phyloP scores from a whole-genome alignment of 2,888 invertebrate species.

The Odontocolon sp. region DNA sequence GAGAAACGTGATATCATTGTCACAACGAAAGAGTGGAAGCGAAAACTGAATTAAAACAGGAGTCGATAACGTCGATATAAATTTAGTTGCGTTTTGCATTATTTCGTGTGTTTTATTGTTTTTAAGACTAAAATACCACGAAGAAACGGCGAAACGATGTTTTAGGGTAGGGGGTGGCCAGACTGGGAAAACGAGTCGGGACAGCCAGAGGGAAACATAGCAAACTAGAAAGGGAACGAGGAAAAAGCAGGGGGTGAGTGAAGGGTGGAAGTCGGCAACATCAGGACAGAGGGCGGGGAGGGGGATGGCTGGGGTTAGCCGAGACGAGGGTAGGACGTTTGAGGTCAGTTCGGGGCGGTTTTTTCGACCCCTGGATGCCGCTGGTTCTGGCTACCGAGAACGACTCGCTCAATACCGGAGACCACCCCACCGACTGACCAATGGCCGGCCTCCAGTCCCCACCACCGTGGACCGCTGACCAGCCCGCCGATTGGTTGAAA shows the following conservation, averaged over 20 bases:
- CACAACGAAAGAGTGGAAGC: too few species aligned
- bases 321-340: conserved; percentile 80
- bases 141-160: conserved; percentile 47
- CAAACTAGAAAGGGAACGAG: conserved; percentile 45
- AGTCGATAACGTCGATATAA: too few species aligned
- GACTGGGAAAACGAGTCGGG: conserved; percentile 53
- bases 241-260: too few species aligned
- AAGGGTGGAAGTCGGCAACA: conserved; percentile 60
- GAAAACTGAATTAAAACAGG: too few species aligned
- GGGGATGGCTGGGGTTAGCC: conserved; percentile 72
- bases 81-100: too few species aligned
- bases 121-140: conserved; percentile 56
- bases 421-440: conserved; percentile 78
- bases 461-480: conserved; percentile 74
- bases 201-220: conserved; percentile 55
- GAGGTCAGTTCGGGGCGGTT: conserved; percentile 80
- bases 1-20: too few species aligned
- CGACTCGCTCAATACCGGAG: conserved; percentile 79
- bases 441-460: conserved; percentile 78
- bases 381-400: conserved; percentile 27
- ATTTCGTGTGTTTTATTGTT: neutral
- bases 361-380: conserved; percentile 76
- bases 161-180: conserved; percentile 12
- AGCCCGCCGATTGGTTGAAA: conserved; percentile 78
- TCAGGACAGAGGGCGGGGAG: conserved; percentile 42